Conservation (phyloP, 2,113 vertebrate species). For the Eptesicus fuscus region DNA sequence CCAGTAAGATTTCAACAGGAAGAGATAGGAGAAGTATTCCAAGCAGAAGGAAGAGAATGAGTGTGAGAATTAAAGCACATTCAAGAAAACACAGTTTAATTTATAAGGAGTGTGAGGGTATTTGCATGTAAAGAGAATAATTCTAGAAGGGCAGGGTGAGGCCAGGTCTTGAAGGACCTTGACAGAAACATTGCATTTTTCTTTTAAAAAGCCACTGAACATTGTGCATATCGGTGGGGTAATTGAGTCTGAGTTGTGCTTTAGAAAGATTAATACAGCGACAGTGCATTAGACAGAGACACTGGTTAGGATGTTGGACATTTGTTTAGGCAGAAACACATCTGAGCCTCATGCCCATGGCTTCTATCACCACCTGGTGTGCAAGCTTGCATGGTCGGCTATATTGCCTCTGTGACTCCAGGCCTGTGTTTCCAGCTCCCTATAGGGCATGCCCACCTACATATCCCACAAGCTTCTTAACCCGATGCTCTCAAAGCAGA, state of each 20-base stretch:
- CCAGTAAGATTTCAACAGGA: background rate
- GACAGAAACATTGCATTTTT: background rate
- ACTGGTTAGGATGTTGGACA: background rate
- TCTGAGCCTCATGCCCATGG: background rate
- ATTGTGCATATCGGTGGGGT: too few species aligned
- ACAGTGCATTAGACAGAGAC: background rate
- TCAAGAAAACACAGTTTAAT: background rate
- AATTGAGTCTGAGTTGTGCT: background rate
- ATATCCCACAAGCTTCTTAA: background rate
- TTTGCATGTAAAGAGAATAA: background rate
- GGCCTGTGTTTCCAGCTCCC: background rate
- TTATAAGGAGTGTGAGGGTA: background rate
- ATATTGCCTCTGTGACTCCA: background rate
- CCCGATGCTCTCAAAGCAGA: background rate
- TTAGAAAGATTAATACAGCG: background rate
- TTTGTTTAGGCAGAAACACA: accelerated
- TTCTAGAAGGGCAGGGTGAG: background rate
- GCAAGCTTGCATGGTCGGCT: background rate
- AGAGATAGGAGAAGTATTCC: background rate
- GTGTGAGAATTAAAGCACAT: background rate
- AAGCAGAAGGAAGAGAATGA: background rate
- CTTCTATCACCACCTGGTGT: background rate
- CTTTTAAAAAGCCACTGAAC: background rate
- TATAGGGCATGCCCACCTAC: background rate
- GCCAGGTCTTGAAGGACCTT: background rate